Conservation (phyloP, 2,113 vertebrate species). For the Copsychus sechellarum region DNA sequence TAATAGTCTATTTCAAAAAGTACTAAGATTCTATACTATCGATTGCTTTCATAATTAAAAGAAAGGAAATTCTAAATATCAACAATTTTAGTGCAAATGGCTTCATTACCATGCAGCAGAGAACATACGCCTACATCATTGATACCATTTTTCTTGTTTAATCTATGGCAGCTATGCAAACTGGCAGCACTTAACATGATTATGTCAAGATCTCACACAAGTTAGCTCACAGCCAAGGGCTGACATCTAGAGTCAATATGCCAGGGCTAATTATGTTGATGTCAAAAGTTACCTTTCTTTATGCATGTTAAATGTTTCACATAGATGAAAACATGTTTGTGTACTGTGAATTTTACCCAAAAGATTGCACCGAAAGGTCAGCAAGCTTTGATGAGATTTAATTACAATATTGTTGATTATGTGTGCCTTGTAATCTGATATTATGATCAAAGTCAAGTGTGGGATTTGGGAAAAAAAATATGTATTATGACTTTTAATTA, state of each 20-base stretch:
- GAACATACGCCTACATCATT: conserved; percentile 9
- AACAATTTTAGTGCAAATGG: conserved; percentile 34
- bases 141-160: conserved; percentile 66
- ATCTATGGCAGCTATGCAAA: conserved; percentile 44
- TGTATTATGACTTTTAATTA: conserved; percentile 24
- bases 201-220: conserved; percentile 71
- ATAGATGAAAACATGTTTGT: conserved; percentile 46
- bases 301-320: conserved; percentile 41
- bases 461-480: background rate
- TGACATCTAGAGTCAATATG: conserved; percentile 60
- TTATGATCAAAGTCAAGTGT: conserved; percentile 24
- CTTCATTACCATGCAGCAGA: conserved; percentile 45
- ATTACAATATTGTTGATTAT: conserved; percentile 46
- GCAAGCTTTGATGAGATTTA: conserved; percentile 40
- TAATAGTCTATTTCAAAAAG: conserved; percentile 48
- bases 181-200: conserved; percentile 71
- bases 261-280: conserved; percentile 70
- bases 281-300: conserved; percentile 61
- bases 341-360: conserved; percentile 42
- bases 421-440: background rate
- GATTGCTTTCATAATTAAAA: conserved; percentile 66
- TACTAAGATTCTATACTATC: conserved; percentile 35
- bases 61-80: conserved; percentile 58
- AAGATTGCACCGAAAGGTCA: conserved; percentile 46
- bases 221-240: conserved; percentile 67